These are phyloP conservation scores for Battus philenor DNA, from an alignment of 1,140 invertebrate species.

Conservation along the genomic window DNA sequence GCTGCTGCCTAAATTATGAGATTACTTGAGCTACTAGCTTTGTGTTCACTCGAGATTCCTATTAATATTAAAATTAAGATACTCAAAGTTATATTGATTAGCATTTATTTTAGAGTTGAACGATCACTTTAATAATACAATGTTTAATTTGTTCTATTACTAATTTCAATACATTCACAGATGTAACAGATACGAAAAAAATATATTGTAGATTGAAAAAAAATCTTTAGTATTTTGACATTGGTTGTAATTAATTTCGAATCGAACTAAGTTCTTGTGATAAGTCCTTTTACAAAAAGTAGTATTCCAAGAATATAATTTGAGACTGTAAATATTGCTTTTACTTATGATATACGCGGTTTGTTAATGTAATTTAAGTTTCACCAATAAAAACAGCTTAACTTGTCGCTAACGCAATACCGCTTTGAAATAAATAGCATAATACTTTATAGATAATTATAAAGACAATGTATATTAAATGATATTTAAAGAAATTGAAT, in stretches of 20 bases:
- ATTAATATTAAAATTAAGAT: constrained; percentile 28
- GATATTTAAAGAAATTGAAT: too few species aligned
- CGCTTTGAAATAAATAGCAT: constrained; percentile 1
- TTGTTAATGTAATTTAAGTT: constrained; percentile 14
- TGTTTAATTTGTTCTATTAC: not conserved
- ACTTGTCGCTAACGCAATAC: too few species aligned
- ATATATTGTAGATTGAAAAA: too few species aligned
- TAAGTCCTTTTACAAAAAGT: constrained; percentile 8
- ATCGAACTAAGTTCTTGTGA: constrained; percentile 24
- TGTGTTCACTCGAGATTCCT: constrained; percentile 53
- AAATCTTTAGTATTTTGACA: too few species aligned
- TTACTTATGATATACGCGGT: constrained; percentile 10
- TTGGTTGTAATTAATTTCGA: constrained; percentile 11
- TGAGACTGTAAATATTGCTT: constrained; percentile 41
- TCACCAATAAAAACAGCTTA: constrained; percentile 8
- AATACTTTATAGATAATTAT: not conserved
- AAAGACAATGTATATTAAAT: too few species aligned
- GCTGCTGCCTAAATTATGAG: constrained; percentile 27
- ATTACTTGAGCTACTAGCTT: constrained; percentile 36
- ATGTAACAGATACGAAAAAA: too few species aligned
- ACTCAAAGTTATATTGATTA: constrained; percentile 15
- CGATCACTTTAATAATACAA: not conserved
- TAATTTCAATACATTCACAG: too few species aligned
- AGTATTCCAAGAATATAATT: constrained; percentile 26
- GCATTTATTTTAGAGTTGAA: constrained; percentile 20